Evolutionary conservation across 2,113 vertebrate genomes (phyloP).

Genomic region (Maccullochella peelii): DNA sequence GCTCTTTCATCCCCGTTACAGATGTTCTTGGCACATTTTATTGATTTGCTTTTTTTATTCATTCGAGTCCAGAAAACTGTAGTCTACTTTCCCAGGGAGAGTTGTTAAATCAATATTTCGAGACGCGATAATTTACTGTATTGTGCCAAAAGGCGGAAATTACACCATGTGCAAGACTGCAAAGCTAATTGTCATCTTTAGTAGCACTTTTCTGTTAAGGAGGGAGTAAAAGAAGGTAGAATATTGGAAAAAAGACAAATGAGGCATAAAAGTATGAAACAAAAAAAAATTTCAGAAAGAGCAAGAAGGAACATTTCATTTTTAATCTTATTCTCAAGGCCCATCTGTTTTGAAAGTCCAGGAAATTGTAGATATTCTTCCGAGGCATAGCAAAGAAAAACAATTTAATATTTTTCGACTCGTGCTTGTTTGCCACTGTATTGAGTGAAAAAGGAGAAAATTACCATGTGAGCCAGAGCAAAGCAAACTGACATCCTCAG

Average conservation of each 20-base stretch:
- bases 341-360: neutral
- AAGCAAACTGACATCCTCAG: neutral
- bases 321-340: neutral
- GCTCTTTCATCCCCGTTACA: neutral
- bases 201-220: neutral
- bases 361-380: neutral
- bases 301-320: neutral
- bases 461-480: neutral
- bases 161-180: neutral
- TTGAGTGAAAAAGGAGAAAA: neutral
- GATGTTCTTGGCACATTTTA: neutral
- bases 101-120: constrained; percentile 43
- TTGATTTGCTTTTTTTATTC: constrained; percentile 29
- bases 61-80: neutral
- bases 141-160: constrained; percentile 3
- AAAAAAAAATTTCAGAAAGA: too few species aligned
- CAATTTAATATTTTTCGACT: constrained; percentile 7
- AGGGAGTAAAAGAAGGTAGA: neutral
- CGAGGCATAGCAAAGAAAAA: neutral
- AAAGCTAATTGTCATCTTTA: neutral
- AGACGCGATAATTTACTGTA: constrained; percentile 5
- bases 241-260: too few species aligned
- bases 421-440: neutral
- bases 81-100: constrained; percentile 13
- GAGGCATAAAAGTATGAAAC: too few species aligned